A percentile compares a stretch with the other conserved stretches of the same genome.
Evolutionary conservation across 2,888 invertebrate species (phyloP).

Genomic region (Drosophila mayaguana): DNA sequence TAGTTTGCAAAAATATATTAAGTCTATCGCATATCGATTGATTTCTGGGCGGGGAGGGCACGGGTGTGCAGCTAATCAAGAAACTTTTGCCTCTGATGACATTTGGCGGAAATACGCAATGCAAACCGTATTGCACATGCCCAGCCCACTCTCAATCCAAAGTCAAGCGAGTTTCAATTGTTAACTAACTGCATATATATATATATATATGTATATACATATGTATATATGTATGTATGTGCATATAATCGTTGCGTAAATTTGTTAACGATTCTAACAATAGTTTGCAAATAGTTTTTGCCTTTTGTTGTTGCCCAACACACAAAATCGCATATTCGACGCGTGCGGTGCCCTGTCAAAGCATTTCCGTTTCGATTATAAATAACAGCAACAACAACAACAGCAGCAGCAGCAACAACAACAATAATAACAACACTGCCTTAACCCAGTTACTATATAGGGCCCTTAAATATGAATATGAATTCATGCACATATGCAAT

Average conservation of each 20-base stretch:
- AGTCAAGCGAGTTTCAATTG: conserved; percentile 25
- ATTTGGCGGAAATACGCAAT: conserved; percentile 84
- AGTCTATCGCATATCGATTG: conserved; percentile 62
- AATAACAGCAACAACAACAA: conserved; percentile 58
- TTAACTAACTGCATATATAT: conserved; percentile 38
- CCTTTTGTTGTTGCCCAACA: conserved; percentile 4
- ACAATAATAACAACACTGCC: conserved; percentile 3
- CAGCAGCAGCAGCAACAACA: conserved; percentile 5
- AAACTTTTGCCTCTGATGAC: conserved; percentile 79
- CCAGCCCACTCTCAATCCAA: not conserved
- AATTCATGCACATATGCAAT: not conserved
- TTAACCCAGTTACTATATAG: conserved; percentile 4
- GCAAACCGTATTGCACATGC: conserved; percentile 74
- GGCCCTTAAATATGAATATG: not conserved
- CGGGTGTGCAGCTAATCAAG: conserved; percentile 67
- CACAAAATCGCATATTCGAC: conserved; percentile 40
- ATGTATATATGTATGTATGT: not conserved
- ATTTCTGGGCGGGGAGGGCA: not conserved
- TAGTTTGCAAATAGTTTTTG: conserved; percentile 70
- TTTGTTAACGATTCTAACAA: conserved; percentile 78
- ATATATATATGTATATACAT: not conserved
- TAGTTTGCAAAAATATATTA: conserved; percentile 32
- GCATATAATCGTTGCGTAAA: conserved; percentile 61
- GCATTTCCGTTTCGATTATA: conserved; percentile 74
- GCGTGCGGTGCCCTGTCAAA: conserved; percentile 75